phyloP scores from a whole-genome alignment of 2,113 vertebrate species.

The Scytalopus superciliaris region DNA sequence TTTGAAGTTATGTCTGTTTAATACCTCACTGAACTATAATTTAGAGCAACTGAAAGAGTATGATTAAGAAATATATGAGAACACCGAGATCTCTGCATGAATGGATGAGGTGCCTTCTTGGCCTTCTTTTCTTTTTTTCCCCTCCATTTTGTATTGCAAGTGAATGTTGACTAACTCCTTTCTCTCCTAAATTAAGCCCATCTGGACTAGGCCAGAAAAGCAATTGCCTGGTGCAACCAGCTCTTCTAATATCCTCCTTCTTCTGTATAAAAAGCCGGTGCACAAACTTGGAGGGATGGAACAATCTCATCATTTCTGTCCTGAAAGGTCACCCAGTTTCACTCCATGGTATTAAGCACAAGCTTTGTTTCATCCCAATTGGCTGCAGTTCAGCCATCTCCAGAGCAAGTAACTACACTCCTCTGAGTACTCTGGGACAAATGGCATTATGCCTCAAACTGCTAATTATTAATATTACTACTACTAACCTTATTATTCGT shows the following conservation, averaged over 20 bases:
- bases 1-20: conserved; percentile 54
- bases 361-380: not conserved
- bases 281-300: not conserved
- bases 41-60: conserved; percentile 23
- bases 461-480: not conserved
- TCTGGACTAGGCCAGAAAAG: not conserved
- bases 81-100: not conserved
- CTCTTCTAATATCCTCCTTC: not conserved
- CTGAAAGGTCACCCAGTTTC: not conserved
- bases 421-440: not conserved
- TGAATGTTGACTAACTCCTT: not conserved
- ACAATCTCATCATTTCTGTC: not conserved
- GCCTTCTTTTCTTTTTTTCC: not conserved
- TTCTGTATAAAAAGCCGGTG: not conserved
- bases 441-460: not conserved
- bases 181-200: not conserved
- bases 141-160: not conserved
- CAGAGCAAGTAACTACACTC: not conserved
- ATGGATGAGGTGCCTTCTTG: not conserved
- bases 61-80: conserved; percentile 12
- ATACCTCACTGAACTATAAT: conserved; percentile 36
- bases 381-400: not conserved
- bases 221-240: not conserved
- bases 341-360: not conserved
- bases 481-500: not conserved